Base-by-base conservation (phyloP, 1,140 invertebrate species). In the Drosophila sechellia region DNA sequence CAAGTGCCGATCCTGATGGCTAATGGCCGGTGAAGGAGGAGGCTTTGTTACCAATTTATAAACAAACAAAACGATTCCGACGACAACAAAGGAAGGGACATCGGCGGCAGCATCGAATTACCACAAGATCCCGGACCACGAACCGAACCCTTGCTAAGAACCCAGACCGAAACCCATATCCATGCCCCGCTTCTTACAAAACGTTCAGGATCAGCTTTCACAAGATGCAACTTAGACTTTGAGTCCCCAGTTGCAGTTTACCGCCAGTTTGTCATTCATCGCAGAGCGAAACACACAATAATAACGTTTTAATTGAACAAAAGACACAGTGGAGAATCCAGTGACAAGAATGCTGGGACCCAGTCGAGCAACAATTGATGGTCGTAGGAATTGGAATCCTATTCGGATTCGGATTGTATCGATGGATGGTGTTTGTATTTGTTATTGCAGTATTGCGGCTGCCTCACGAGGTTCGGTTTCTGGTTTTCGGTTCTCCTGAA, bases 301-400 rank as follows among this genome's bases (percentile, higher is more conserved):
- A 87, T 87, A 87, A 87, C 83, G 75, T 87, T 89, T 87, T 87
- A 87, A 87, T 87, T 87, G 83, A 87, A 87, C 79, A 87, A 79
- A 87, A 87, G 75, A 73, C 75, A 61, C 57, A 35, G 39, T 4
- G 34, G 27, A 66, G 45, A 48, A 43, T 63, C 55, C 71, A 79
- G 49, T 8, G 31, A 31, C 66, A 72, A 72, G 58, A 61, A 55
- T 73, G 58, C 68, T 56, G 60, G 69, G 39, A 80, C 22, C 61
- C 60, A 71, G 83, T 87, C 71, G 55, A 76, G 59, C 83, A 75
- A 87, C 83, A 87, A 87, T 87, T 81, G 71, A 65, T 69, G 15
- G 20, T 69, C 20, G 35, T 58, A 71, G 69, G 54, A 75, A 64
- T 75, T 59, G 59, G 45, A 74, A 35, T 74, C 72, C 37, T 37